phyloP scores from a whole-genome alignment of 2,113 vertebrate species.

The Morone chrysops region DNA sequence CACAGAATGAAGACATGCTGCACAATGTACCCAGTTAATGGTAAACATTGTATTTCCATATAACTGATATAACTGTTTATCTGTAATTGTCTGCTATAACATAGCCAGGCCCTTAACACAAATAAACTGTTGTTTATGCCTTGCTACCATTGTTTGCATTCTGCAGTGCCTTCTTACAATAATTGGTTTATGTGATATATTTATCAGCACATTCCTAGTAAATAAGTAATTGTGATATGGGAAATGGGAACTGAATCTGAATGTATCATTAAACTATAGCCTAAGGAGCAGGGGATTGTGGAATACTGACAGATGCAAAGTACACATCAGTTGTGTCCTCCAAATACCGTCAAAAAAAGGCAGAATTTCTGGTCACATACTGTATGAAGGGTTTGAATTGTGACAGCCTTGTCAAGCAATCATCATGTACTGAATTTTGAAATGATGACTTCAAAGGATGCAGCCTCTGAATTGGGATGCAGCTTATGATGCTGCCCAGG shows the following conservation, averaged over 20 bases:
- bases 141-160: neutral
- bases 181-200: neutral
- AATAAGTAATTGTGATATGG: neutral
- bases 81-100: neutral
- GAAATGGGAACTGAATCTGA: neutral
- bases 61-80: no score
- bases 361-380: neutral
- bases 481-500: conserved; percentile 10
- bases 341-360: neutral
- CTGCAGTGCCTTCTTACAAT: neutral
- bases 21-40: neutral
- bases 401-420: neutral
- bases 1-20: neutral
- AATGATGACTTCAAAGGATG: conserved; percentile 17
- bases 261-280: neutral
- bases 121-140: neutral
- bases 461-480: neutral
- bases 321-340: neutral
- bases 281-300: neutral
- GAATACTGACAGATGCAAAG: neutral
- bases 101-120: neutral
- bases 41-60: neutral
- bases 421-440: conserved; percentile 18
- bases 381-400: neutral
- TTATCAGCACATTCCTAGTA: neutral